Conservation (phyloP, 2,113 vertebrate genomes). For the Petaurus breviceps region DNA sequence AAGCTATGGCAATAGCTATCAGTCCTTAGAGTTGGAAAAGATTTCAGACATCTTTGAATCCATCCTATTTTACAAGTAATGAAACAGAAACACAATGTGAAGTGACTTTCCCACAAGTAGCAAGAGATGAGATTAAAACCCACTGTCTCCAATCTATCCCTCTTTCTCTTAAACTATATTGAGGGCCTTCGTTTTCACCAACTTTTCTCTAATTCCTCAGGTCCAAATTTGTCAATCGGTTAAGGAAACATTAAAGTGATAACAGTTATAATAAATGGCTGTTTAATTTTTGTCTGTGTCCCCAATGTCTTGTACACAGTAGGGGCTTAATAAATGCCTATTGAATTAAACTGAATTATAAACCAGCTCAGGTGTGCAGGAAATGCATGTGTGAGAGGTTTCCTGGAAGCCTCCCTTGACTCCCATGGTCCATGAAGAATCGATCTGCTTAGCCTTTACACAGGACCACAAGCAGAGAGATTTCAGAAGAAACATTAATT, state of each 20-base stretch:
- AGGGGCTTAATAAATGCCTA: neutral
- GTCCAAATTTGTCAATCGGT: neutral
- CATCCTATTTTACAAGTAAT: neutral
- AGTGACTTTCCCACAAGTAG: neutral
- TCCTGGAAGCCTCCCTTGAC: constrained; percentile 24
- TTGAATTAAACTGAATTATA: neutral
- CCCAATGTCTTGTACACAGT: neutral
- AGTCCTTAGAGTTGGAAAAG: neutral
- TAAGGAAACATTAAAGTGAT: neutral
- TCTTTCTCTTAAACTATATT: neutral
- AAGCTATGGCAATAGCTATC: neutral
- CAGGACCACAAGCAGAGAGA: constrained; percentile 1
- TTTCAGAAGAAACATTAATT: neutral
- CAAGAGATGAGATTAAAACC: neutral
- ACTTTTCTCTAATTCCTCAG: neutral
- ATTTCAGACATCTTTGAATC: neutral
- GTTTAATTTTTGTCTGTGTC: neutral
- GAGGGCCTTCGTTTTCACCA: neutral
- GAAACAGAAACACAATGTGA: neutral
- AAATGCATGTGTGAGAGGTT: neutral
- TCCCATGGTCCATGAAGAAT: neutral
- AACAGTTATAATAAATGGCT: neutral
- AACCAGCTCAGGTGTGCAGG: neutral
- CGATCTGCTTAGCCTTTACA: constrained; percentile 40
- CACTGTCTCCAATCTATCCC: neutral